These are phyloP conservation scores for Pseudomyrmex concolor DNA, from an alignment of 1,140 invertebrate species.

Conservation along the genomic window DNA sequence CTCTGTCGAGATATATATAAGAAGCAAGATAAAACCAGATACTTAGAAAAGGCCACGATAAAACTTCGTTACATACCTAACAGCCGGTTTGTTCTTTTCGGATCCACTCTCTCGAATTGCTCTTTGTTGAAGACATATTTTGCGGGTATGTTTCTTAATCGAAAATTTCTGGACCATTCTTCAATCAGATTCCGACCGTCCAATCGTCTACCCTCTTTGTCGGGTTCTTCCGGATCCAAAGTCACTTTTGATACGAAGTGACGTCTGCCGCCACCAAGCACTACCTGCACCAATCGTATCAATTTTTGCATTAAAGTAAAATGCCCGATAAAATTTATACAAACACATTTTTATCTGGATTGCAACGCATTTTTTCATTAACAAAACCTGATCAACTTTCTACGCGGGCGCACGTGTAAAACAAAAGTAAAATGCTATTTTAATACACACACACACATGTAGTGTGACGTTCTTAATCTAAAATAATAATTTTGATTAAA, in stretches of 20 bases:
- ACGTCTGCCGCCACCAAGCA: slow-evolving; percentile 90
- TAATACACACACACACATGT: not conserved
- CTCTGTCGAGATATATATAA: too few species aligned
- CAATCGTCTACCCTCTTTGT: slow-evolving; percentile 87
- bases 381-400: too few species aligned
- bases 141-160: slow-evolving; percentile 85
- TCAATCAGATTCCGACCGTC: slow-evolving; percentile 90
- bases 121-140: slow-evolving; percentile 88
- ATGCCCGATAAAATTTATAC: too few species aligned
- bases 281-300: slow-evolving; percentile 84
- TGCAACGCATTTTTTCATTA: too few species aligned
- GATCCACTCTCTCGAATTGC: slow-evolving; percentile 87
- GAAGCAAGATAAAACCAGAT: too few species aligned
- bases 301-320: slow-evolving; percentile 10
- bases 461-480: not conserved
- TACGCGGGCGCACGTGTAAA: not conserved
- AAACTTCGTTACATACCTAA: slow-evolving; percentile 85
- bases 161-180: slow-evolving; percentile 89
- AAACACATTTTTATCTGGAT: too few species aligned
- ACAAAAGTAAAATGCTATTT: slow-evolving; percentile 10
- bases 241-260: slow-evolving; percentile 89
- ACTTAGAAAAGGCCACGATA: not conserved
- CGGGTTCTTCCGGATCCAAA: slow-evolving; percentile 86
- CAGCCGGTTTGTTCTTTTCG: slow-evolving; percentile 88
- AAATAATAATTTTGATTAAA: too few species aligned